phyloP scores from a whole-genome alignment of 2,888 invertebrate species.

The Drosophila tripunctata region DNA sequence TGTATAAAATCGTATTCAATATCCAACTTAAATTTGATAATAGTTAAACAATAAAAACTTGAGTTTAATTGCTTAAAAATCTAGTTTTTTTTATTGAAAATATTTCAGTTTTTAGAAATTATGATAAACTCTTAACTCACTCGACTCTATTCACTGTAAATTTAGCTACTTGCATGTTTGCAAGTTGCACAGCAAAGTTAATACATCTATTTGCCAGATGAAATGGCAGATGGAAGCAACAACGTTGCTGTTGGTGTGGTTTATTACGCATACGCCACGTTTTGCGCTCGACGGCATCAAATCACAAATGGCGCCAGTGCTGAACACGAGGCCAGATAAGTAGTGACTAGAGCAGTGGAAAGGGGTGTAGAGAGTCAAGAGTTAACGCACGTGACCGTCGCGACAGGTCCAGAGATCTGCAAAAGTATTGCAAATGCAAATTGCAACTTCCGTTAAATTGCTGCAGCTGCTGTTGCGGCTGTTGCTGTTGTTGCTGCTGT shows the following conservation, averaged over 20 bases:
- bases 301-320: constrained; percentile 68
- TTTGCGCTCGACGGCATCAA: constrained; percentile 57
- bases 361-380: background rate
- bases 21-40: too few species aligned
- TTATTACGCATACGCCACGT: constrained; percentile 67
- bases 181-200: background rate
- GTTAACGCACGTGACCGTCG: constrained; percentile 49
- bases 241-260: constrained; percentile 17
- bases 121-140: too few species aligned
- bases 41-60: too few species aligned
- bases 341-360: background rate
- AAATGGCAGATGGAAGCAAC: background rate
- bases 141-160: too few species aligned
- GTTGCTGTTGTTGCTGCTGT: constrained; percentile 7
- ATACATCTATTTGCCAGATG: background rate
- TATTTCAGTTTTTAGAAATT: too few species aligned
- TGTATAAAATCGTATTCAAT: too few species aligned
- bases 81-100: too few species aligned
- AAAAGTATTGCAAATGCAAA: constrained; percentile 76
- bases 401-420: constrained; percentile 47
- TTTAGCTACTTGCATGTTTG: too few species aligned
- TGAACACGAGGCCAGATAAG: background rate
- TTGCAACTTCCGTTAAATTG: constrained; percentile 78
- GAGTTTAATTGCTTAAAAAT: too few species aligned
- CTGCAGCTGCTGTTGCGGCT: constrained; percentile 51